A percentile compares a stretch with the other conserved stretches of the same genome.
Conservation (phyloP, 2,888 invertebrate species). For the Acleris holmiana region DNA sequence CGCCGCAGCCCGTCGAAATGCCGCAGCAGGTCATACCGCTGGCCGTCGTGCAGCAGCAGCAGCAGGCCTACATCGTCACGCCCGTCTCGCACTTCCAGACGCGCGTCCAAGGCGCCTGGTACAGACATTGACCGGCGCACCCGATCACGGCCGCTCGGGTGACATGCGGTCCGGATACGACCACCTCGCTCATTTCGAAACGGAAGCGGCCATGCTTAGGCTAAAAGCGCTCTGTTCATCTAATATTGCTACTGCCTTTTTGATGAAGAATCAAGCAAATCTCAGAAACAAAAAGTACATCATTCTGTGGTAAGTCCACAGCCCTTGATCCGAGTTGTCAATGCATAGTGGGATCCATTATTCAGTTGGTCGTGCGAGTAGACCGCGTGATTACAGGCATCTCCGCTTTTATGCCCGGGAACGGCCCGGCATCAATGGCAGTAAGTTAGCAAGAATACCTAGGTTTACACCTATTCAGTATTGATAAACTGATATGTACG, state of each 20-base stretch:
- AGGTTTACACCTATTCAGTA: slow-evolving; percentile 77
- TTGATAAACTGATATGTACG: slow-evolving; percentile 75
- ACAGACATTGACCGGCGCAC: slow-evolving; percentile 73
- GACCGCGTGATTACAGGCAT: slow-evolving; percentile 24
- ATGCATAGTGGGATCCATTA: background rate
- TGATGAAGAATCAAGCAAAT: too few species aligned
- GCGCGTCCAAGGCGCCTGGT: slow-evolving; percentile 85
- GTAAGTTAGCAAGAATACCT: slow-evolving; percentile 73
- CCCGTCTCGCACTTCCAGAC: slow-evolving; percentile 87
- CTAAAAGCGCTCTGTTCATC: background rate
- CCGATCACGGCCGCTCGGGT: slow-evolving; percentile 54
- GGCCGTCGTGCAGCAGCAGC: slow-evolving; percentile 86
- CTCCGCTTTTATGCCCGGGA: slow-evolving; percentile 30
- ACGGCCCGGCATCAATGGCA: slow-evolving; percentile 70
- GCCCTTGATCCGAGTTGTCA: background rate
- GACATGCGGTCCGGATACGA: slow-evolving; percentile 45
- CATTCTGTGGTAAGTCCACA: background rate
- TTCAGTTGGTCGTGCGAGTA: background rate
- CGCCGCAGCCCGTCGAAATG: slow-evolving; percentile 84
- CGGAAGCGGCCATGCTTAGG: slow-evolving; percentile 1
- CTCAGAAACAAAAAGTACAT: background rate
- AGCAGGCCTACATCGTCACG: slow-evolving; percentile 87
- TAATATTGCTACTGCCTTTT: background rate
- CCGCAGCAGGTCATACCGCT: slow-evolving; percentile 87
- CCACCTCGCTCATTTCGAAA: background rate